A percentile compares a stretch with the other conserved stretches of the same genome.
phyloP scores from a whole-genome alignment of 2,888 invertebrate genomes.

The Athripsodes cinereus region DNA sequence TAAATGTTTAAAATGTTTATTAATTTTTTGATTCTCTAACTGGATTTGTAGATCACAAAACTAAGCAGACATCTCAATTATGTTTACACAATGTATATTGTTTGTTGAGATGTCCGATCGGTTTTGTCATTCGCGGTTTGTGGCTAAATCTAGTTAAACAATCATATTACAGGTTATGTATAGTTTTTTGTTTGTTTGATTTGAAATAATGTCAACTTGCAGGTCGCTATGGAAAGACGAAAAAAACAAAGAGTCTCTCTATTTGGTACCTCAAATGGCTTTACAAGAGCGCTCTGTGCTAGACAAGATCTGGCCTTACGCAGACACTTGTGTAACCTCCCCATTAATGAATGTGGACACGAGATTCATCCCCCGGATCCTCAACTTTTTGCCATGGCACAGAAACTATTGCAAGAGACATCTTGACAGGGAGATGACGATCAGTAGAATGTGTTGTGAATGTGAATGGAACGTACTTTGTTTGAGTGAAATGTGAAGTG shows the following conservation, averaged over 20 bases:
- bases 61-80: no score
- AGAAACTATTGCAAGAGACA: conserved; percentile 45
- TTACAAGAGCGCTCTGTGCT: conserved; percentile 72
- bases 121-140: no score
- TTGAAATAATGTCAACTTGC: no score
- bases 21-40: no score
- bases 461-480: neutral
- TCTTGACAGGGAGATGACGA: conserved; percentile 27
- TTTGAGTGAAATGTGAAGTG: neutral
- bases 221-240: conserved; percentile 57
- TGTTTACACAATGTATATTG: no score
- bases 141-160: neutral
- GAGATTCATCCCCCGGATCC: conserved; percentile 42
- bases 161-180: neutral
- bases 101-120: no score
- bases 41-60: no score
- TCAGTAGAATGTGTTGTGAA: no score
- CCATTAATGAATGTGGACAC: conserved; percentile 54
- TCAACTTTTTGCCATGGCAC: conserved; percentile 49
- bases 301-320: conserved; percentile 70
- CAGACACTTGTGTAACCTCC: conserved; percentile 62
- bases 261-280: conserved; percentile 67
- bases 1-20: no score
- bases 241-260: conserved; percentile 59
- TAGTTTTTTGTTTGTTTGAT: neutral